Conservation (phyloP, 1,140 invertebrate genomes). For the Octopus sinensis region DNA sequence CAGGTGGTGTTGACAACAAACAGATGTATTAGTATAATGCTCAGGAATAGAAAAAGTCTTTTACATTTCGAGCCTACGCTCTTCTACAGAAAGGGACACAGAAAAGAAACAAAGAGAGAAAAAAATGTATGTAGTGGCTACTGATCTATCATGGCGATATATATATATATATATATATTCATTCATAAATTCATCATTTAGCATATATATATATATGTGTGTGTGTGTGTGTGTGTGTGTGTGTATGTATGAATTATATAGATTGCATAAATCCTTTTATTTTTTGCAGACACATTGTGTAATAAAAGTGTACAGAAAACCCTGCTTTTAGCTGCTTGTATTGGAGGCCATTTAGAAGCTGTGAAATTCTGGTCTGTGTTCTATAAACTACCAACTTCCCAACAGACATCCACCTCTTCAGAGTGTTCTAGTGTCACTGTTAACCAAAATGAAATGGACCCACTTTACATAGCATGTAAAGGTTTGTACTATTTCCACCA, state of each 20-base stretch:
- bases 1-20: too few relatives aligned
- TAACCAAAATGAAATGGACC: conserved; percentile 75
- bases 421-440: conserved; percentile 46
- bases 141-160: too few relatives aligned
- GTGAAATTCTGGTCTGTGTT: conserved; percentile 34
- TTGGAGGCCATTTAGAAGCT: conserved; percentile 32
- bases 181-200: not conserved
- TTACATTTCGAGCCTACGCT: too few relatives aligned
- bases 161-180: too few relatives aligned
- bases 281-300: conserved; percentile 27
- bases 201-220: not conserved
- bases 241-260: not conserved
- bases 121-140: too few relatives aligned
- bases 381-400: conserved; percentile 36
- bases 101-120: too few relatives aligned
- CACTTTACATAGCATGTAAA: conserved; percentile 70
- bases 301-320: conserved; percentile 31
- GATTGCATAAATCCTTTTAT: conserved; percentile 3
- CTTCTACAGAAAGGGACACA: too few relatives aligned
- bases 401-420: conserved; percentile 42
- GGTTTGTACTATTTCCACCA: conserved; percentile 18
- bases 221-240: not conserved
- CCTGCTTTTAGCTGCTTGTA: conserved; percentile 40
- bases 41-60: too few relatives aligned
- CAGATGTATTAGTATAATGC: too few relatives aligned